A percentile compares a stretch with the other conserved stretches of the same genome.
phyloP scores from a whole-genome alignment of 2,113 vertebrate species.

The Erythrocercus mccallii region DNA sequence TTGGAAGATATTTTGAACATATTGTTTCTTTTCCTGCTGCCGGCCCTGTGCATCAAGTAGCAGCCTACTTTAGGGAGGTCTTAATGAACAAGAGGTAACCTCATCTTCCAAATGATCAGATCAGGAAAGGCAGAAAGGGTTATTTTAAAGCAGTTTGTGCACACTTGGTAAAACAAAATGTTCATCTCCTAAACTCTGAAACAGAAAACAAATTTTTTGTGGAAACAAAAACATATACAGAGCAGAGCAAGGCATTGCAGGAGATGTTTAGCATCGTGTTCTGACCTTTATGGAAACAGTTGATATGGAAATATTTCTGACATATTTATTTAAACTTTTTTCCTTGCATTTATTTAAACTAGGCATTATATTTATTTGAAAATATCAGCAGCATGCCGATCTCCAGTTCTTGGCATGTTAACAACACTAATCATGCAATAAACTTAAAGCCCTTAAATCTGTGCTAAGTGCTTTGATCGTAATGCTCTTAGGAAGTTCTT shows the following conservation, averaged over 20 bases:
- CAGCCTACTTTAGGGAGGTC: not conserved
- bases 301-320: slow-evolving; percentile 15
- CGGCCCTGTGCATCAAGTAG: not conserved
- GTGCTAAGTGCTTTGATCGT: slow-evolving; percentile 3
- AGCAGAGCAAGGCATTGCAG: not conserved
- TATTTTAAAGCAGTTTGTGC: not conserved
- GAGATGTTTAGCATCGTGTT: not conserved
- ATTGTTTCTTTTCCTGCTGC: not conserved
- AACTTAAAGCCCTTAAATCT: slow-evolving; percentile 2
- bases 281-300: not conserved
- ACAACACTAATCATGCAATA: not conserved
- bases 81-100: not conserved
- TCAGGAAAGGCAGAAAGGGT: not conserved
- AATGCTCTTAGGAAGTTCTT: not conserved
- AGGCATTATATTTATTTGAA: not conserved
- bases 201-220: not conserved
- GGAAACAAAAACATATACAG: not conserved
- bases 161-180: not conserved
- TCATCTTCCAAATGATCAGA: not conserved
- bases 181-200: slow-evolving; percentile 1
- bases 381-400: not conserved
- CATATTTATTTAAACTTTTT: not conserved
- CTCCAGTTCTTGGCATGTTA: not conserved
- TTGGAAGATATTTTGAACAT: not conserved
- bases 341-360: slow-evolving; percentile 1